Conservation (phyloP, 2,113 vertebrate species). For the Myotis yumanensis region DNA sequence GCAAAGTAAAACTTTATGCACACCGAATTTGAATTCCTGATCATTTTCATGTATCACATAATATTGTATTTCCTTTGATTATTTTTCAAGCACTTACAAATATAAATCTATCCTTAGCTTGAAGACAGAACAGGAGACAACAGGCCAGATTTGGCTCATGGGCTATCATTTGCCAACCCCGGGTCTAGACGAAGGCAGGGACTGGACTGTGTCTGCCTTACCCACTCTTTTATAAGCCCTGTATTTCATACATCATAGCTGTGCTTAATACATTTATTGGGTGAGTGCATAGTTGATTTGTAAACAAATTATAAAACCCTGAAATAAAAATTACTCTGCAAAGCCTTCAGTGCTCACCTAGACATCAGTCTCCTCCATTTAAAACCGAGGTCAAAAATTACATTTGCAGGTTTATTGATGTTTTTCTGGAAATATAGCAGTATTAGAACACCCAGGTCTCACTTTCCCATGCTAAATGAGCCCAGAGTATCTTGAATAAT, state of each 20-base stretch:
- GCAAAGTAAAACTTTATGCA: slow-evolving; percentile 11
- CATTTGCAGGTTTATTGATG: slow-evolving; percentile 59
- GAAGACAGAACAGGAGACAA: not conserved
- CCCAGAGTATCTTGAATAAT: slow-evolving; percentile 45
- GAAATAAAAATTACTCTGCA: slow-evolving; percentile 53
- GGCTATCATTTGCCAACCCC: not conserved
- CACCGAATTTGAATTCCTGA: not conserved
- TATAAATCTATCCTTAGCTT: not conserved
- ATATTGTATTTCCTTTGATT: not conserved
- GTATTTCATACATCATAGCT: not conserved
- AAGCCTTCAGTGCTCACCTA: slow-evolving; percentile 48
- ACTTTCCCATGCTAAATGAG: slow-evolving; percentile 17
- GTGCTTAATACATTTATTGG: slow-evolving; percentile 47
- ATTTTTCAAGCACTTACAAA: slow-evolving; percentile 7
- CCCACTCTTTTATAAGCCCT: not conserved
- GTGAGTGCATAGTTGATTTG: slow-evolving; percentile 52
- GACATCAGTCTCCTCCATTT: not conserved
- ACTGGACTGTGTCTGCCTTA: not conserved
- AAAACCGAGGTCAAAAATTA: slow-evolving; percentile 63
- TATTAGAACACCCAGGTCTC: not conserved
- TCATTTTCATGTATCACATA: not conserved
- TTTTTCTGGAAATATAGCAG: slow-evolving; percentile 58
- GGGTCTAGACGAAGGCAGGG: slow-evolving; percentile 24
- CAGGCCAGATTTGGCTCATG: not conserved
- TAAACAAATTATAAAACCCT: slow-evolving; percentile 57